Base-by-base conservation (phyloP, 2,888 invertebrate genomes). In the Itoplectis maculator region DNA sequence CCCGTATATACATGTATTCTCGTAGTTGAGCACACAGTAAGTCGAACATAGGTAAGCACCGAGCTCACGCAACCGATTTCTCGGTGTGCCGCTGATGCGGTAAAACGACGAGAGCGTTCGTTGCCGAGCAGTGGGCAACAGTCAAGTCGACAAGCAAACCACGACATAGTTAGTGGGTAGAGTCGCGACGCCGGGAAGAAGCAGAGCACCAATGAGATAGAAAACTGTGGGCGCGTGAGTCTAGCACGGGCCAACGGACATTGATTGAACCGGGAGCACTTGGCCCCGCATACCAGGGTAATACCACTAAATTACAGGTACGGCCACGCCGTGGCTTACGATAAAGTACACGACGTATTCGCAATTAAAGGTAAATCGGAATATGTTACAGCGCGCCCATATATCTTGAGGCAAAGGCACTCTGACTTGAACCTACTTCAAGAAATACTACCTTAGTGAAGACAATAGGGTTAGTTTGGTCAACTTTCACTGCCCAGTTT, bases 211-310 rank as follows among this genome's bases (percentile, higher is more conserved):
- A 42, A 72, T 59, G 66, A 65, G 56, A 69, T 82, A 81, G 86
- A 82, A 72, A 61, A 66, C 45, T 65, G 63, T 37, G 75, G 37
- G 70, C 35, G 37, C 7, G 49, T 37, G 73, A 83, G 76, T 5
- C 72, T 49, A 79, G 85, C 51, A 83, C 82, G 74, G 78, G 82
- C 56, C 63, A 65, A 79, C 61, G 69, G 66, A 90, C 90, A 88
- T 90, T 89, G 90, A 91, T 91, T 89, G 90, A 89, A 90, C 88
- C 88, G 84, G 88, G 89, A 90, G 89, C 90, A 90, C 35, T 86
- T 90, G 88, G 89, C 87, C 87, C 88, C 86, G 88, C 89, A 89
- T 90, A 89, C 90, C 90, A 87, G 85, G 83, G 84, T 91, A 91
- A 91, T 91, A 83, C 87, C 84, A 75, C 85, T 89, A 90, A 92